Evolutionary conservation across 2,113 vertebrate genomes (phyloP).

Genomic region (Sebastes fasciatus): DNA sequence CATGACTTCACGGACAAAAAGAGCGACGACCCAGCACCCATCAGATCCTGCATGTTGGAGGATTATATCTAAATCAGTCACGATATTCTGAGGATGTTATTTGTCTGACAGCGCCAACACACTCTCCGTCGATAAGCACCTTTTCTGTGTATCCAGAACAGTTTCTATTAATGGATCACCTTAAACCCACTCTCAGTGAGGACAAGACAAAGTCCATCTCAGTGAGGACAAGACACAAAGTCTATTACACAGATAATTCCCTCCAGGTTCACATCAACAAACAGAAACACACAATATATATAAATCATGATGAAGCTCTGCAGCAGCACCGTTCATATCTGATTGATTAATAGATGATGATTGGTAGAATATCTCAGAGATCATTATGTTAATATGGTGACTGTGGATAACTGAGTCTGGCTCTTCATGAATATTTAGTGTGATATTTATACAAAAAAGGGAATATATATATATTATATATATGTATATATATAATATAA

Average conservation of each 20-base stretch:
- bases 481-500: no score
- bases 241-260: conserved; percentile 36
- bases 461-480: no score
- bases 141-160: conserved; percentile 38
- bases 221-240: conserved; percentile 36
- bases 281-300: background rate
- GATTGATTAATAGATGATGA: background rate
- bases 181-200: conserved; percentile 41
- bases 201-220: conserved; percentile 45
- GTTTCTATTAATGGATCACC: conserved; percentile 45
- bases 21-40: no score
- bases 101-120: background rate
- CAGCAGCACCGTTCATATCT: background rate
- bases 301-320: background rate
- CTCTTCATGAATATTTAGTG: no score
- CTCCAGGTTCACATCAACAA: background rate
- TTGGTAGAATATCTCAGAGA: background rate
- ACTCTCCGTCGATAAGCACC: conserved; percentile 26
- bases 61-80: background rate
- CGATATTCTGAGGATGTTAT: background rate
- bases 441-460: no score
- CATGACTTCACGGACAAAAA: background rate
- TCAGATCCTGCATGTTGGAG: no score
- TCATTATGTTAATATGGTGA: background rate
- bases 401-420: no score